Evolutionary conservation across 1,140 invertebrate genomes (phyloP).

Genomic region (Neocloeon triangulifer): DNA sequence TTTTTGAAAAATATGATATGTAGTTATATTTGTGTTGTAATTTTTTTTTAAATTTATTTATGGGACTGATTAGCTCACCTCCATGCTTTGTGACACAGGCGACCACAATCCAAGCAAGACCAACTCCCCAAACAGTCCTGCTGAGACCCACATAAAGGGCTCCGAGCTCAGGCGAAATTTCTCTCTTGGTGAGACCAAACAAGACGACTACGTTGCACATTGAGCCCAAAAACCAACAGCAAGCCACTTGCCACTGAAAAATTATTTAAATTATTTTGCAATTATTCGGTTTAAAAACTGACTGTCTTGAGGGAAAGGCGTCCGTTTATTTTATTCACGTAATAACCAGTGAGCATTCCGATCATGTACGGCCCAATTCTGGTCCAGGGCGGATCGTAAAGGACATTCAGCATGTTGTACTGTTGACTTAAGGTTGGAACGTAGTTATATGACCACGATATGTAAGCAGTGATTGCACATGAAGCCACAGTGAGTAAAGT

Average conservation of each 20-base stretch:
- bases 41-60: too few relatives aligned
- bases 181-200: conserved; percentile 16
- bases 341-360: conserved; percentile 20
- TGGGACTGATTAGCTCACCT: too few relatives aligned
- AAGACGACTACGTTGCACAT: conserved; percentile 19
- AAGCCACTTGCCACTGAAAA: conserved; percentile 14
- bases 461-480: conserved; percentile 15
- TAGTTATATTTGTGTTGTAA: too few relatives aligned
- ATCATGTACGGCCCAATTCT: conserved; percentile 24
- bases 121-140: conserved; percentile 22
- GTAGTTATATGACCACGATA: conserved; percentile 17
- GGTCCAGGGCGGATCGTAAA: conserved; percentile 25
- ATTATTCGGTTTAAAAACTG: conserved; percentile 4
- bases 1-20: too few relatives aligned
- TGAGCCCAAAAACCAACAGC: conserved; percentile 17
- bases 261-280: conserved; percentile 1
- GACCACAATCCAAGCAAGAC: conserved; percentile 23
- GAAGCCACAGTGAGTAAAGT: conserved; percentile 9
- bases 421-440: conserved; percentile 22
- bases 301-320: conserved; percentile 18
- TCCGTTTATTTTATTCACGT: conserved; percentile 16
- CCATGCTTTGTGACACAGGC: conserved; percentile 22
- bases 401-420: conserved; percentile 14
- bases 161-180: conserved; percentile 15
- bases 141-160: conserved; percentile 19